A percentile compares a stretch with the other conserved stretches of the same genome.
These are phyloP conservation scores for Trissoscelio sp. DNA, from an alignment of 2,888 invertebrate species.

Conservation along the genomic window DNA sequence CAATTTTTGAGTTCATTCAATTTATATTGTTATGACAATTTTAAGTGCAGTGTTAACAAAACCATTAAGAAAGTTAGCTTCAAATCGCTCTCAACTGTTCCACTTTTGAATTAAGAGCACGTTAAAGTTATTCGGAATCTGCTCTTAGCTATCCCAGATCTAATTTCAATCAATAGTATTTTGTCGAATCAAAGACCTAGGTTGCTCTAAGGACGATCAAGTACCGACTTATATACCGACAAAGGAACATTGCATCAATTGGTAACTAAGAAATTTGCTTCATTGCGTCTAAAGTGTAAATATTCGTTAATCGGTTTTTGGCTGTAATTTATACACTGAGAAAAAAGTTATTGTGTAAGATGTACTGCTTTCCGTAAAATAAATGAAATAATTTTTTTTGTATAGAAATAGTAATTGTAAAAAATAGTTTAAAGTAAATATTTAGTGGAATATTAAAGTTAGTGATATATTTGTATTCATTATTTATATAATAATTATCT, in stretches of 20 bases:
- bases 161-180: conserved; percentile 54
- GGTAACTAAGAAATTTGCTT: conserved; percentile 39
- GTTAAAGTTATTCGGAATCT: conserved; percentile 28
- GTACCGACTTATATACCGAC: conserved; percentile 32
- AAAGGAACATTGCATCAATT: conserved; percentile 18
- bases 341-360: conserved; percentile 10
- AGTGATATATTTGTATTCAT: too few species aligned
- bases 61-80: conserved; percentile 12
- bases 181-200: conserved; percentile 37
- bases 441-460: too few species aligned
- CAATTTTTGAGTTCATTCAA: too few species aligned
- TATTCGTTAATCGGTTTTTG: conserved; percentile 18
- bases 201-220: conserved; percentile 24
- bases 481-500: too few species aligned
- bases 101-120: conserved; percentile 29
- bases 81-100: conserved; percentile 21
- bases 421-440: conserved; percentile 6
- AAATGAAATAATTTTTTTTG: too few species aligned
- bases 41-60: conserved; percentile 5
- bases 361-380: background rate
- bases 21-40: conserved; percentile 8
- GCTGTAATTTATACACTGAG: conserved; percentile 13
- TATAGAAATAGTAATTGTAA: background rate
- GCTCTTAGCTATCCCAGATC: conserved; percentile 44
- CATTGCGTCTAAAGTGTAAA: conserved; percentile 21